Base-by-base conservation (phyloP, 2,888 invertebrate genomes). In the Apodemia hepburni region DNA sequence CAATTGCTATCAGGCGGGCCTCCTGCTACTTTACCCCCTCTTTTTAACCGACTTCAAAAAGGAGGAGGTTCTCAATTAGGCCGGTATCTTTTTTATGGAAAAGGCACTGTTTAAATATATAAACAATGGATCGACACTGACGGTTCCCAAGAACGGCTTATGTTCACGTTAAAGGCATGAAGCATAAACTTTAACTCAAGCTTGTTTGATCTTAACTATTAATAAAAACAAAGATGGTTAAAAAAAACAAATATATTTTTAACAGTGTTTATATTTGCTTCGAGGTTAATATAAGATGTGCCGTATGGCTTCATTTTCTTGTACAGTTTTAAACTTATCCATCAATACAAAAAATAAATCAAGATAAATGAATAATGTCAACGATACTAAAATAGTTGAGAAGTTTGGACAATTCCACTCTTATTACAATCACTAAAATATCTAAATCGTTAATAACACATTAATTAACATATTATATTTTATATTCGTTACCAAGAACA, bases 221-320 rank as follows among this genome's bases (percentile, higher is more conserved):
- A 9, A 54, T 18, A 27, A 27, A 9, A 54, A 22, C 22, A 0
- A 22, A 51, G 18, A 11, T 1, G 17, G 54, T 62, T n/a, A 59
- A 11, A 29, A 38, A 78, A 81, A 77, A 73, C 74, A 85, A 83
- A 80, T 73, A 72, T 9, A 38, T 72, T 82, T 84, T 86, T 90
- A 91, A 90, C 90, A 91, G 88, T 88, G 89, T 90, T 89, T 90
- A 90, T 90, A 90, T 88, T 89, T 73, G 84, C 86, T 85, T 81
- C 65, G 85, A 87, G 87, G 84, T 87, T 89, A 88, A 87, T 86
- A 85, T 86, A 85, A 88, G 76, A 81, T 83, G 87, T 79, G 86
- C 89, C 87, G 66, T 80, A 78, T 78, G 87, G 87, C 89, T 79
- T 82, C 82, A 85, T 86, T 69, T 69, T 65, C 68, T 71, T 70